Conservation (phyloP, 2,113 vertebrate species). For the Toxotes chatareus region DNA sequence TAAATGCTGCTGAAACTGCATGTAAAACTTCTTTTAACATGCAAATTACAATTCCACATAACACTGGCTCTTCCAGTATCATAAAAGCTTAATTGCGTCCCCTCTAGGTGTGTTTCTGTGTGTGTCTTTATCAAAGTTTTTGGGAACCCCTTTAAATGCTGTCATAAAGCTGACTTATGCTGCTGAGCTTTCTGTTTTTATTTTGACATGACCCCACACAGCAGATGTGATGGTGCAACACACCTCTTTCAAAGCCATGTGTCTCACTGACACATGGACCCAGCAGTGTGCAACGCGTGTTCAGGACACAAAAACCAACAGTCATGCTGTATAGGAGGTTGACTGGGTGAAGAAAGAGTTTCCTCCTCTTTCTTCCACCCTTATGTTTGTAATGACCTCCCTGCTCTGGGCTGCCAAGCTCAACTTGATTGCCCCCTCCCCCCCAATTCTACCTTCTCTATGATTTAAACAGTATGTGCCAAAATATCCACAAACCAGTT, state of each 20-base stretch:
- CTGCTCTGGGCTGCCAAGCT: background rate
- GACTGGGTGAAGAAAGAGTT: background rate
- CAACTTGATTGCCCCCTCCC: no score
- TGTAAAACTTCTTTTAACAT: background rate
- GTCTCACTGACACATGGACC: background rate
- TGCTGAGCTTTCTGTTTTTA: background rate
- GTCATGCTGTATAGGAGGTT: background rate
- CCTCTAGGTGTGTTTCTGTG: background rate
- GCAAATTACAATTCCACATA: background rate
- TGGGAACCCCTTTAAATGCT: background rate
- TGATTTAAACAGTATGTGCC: background rate
- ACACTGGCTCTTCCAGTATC: background rate
- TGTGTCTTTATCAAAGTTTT: background rate
- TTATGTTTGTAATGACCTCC: background rate
- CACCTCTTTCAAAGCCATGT: background rate
- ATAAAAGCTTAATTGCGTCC: background rate
- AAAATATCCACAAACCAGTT: background rate
- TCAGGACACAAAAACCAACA: background rate
- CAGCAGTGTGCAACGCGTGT: background rate
- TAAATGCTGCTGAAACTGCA: background rate
- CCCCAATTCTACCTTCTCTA: background rate
- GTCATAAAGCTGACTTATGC: background rate
- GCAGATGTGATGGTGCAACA: background rate
- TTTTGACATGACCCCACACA: conserved; percentile 16
- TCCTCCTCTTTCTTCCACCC: background rate